phyloP scores from a whole-genome alignment of 1,140 invertebrate genomes.

The Drosophila baimaii region DNA sequence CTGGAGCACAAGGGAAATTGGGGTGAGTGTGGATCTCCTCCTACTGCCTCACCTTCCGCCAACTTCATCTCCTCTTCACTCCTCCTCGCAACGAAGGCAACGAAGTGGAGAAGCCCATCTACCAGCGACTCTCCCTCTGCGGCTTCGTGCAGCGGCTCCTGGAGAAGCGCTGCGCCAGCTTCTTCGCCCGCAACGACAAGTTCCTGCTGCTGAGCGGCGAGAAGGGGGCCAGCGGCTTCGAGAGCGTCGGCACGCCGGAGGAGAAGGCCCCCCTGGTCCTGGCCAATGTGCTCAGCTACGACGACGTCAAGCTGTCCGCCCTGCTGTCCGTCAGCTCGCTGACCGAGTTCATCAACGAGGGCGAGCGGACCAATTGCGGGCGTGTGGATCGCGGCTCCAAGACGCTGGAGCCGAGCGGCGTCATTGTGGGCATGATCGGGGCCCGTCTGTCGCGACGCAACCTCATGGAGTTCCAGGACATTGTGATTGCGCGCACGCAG shows the following conservation, averaged over 20 bases:
- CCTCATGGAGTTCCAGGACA: conserved; percentile 87
- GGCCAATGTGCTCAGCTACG: conserved; percentile 85
- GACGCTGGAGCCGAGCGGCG: conserved; percentile 63
- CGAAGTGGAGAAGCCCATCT: conserved; percentile 58
- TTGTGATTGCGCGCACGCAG: conserved; percentile 85
- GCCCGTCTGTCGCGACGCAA: conserved; percentile 85
- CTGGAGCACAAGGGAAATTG: conserved; percentile 74
- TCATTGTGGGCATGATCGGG: conserved; percentile 84
- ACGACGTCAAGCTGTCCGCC: conserved; percentile 85
- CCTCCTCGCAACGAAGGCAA: conserved; percentile 62
- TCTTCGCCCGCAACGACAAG: conserved; percentile 83
- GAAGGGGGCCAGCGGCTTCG: conserved; percentile 85
- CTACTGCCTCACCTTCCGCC: not conserved
- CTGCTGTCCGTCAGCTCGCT: conserved; percentile 87
- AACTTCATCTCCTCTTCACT: not conserved
- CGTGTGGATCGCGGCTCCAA: conserved; percentile 63
- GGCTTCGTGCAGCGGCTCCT: conserved; percentile 85
- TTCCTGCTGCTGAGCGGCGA: conserved; percentile 84
- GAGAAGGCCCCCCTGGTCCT: conserved; percentile 84
- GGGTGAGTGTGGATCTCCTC: conserved; percentile 42
- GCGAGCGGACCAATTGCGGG: conserved; percentile 86
- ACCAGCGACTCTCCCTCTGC: conserved; percentile 67
- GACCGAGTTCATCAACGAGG: conserved; percentile 88
- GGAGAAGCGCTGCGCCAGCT: conserved; percentile 85
- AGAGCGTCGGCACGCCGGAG: conserved; percentile 84